These are phyloP conservation scores for Aradus depressus DNA, from an alignment of 2,888 invertebrate genomes.

Conservation along the genomic window DNA sequence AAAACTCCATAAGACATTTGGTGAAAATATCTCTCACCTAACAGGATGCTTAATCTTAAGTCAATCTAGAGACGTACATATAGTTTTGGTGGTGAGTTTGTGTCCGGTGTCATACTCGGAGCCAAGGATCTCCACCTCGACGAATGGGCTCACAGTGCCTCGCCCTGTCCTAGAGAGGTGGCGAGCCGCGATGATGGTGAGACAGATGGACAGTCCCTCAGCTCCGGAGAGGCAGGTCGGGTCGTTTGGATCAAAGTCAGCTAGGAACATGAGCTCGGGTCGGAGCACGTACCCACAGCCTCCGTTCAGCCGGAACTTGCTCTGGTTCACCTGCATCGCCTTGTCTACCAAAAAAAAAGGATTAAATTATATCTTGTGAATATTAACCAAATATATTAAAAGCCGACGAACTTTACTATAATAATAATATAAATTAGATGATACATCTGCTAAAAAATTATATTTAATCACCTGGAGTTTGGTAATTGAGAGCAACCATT, in stretches of 20 bases:
- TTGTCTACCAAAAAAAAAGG: slow-evolving; percentile 49
- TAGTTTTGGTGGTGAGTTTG: slow-evolving; percentile 73
- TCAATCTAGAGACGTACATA: slow-evolving; percentile 48
- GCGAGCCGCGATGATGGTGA: slow-evolving; percentile 78
- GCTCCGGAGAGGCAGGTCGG: slow-evolving; percentile 47
- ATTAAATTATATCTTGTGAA: not conserved
- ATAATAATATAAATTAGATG: slow-evolving; percentile 8
- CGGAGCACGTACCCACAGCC: slow-evolving; percentile 85
- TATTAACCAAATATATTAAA: not conserved
- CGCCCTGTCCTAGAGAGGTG: slow-evolving; percentile 71
- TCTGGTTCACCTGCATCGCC: slow-evolving; percentile 91
- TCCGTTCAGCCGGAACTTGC: slow-evolving; percentile 85
- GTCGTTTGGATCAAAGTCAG: slow-evolving; percentile 68
- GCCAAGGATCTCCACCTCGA: slow-evolving; percentile 83
- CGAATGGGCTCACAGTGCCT: slow-evolving; percentile 79
- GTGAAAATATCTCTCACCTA: too few relatives aligned
- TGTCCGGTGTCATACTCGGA: slow-evolving; percentile 74
- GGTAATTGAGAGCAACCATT: slow-evolving; percentile 96
- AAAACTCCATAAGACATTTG: too few relatives aligned
- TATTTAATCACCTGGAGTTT: slow-evolving; percentile 51
- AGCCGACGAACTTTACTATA: not conserved
- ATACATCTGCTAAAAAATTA: slow-evolving; percentile 5
- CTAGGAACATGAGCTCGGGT: slow-evolving; percentile 76
- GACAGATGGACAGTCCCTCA: slow-evolving; percentile 50
- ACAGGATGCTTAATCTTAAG: slow-evolving; percentile 6